Conservation (phyloP, 2,797 vertebrate species). For the Acanthurus tractus region DNA sequence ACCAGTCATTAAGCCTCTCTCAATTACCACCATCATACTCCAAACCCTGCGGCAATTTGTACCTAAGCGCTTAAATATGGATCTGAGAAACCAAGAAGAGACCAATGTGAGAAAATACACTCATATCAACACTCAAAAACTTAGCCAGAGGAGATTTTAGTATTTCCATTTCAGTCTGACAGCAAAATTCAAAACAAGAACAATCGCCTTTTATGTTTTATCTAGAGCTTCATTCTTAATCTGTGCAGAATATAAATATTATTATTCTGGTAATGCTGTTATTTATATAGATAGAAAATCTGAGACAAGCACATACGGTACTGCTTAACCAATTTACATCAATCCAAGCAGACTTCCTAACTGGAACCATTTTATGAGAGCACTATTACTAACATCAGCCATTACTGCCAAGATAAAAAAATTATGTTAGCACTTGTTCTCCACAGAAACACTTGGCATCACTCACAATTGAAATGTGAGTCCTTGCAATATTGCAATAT, state of each 20-base stretch:
- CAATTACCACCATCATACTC: conserved; percentile 5
- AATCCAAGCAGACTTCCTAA: conserved; percentile 24
- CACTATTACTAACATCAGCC: conserved; percentile 23
- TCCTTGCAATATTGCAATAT: conserved; percentile 51
- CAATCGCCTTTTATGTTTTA: not conserved
- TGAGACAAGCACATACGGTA: conserved; percentile 6
- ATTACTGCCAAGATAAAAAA: conserved; percentile 37
- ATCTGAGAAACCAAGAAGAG: conserved; percentile 6
- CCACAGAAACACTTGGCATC: conserved; percentile 35
- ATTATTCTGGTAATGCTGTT: conserved; percentile 6
- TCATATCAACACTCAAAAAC: not conserved
- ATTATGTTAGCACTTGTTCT: conserved; percentile 37
- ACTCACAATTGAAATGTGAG: conserved; percentile 48
- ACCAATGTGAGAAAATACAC: not conserved
- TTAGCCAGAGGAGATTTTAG: not conserved
- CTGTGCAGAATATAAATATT: not conserved
- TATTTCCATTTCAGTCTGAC: not conserved
- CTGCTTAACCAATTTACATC: conserved; percentile 7
- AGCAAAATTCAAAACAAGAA: conserved; percentile 7
- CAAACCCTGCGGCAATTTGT: conserved; percentile 5
- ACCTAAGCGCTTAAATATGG: conserved; percentile 12
- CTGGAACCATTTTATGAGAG: conserved; percentile 45
- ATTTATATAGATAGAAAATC: conserved; percentile 13
- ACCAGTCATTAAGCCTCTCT: conserved; percentile 29
- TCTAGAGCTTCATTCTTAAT: conserved; percentile 9